A percentile compares a stretch with the other conserved stretches of the same genome.
These are phyloP conservation scores for Macrophya annulata DNA, from an alignment of 2,888 invertebrate genomes.

Conservation along the genomic window DNA sequence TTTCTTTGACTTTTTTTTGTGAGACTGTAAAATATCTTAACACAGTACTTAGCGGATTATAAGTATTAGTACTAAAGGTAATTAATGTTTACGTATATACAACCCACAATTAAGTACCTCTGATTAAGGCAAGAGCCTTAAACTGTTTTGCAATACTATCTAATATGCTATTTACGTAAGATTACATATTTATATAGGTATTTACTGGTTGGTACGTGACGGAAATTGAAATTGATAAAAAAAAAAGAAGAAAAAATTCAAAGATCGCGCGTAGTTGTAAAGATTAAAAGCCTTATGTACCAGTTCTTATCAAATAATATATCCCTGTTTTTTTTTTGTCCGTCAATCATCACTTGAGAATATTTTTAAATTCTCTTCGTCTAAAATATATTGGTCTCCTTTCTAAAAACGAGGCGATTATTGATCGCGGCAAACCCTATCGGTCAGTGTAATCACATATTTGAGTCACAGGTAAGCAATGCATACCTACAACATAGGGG, in stretches of 20 bases:
- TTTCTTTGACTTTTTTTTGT: background rate
- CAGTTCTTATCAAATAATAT: background rate
- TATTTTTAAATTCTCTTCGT: background rate
- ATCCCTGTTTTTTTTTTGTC: background rate
- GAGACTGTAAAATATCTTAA: background rate
- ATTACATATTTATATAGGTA: background rate
- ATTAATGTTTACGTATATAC: constrained; percentile 8
- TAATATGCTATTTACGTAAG: background rate
- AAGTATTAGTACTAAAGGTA: background rate
- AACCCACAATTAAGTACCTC: background rate
- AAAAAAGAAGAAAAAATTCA: background rate
- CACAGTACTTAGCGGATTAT: background rate
- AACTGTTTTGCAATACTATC: background rate
- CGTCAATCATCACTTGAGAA: background rate
- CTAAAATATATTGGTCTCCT: background rate
- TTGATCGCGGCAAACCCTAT: constrained; percentile 9
- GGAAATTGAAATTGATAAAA: background rate
- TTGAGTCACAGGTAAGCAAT: background rate
- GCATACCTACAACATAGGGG: background rate
- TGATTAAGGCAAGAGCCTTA: constrained; percentile 4
- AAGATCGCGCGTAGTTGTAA: background rate
- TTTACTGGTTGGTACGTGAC: background rate
- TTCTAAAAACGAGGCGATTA: background rate
- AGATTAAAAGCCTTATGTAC: background rate
- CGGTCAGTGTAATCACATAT: constrained; percentile 11